phyloP scores from a whole-genome alignment of 2,113 vertebrate genomes.

The Gasterosteus aculeatus region DNA sequence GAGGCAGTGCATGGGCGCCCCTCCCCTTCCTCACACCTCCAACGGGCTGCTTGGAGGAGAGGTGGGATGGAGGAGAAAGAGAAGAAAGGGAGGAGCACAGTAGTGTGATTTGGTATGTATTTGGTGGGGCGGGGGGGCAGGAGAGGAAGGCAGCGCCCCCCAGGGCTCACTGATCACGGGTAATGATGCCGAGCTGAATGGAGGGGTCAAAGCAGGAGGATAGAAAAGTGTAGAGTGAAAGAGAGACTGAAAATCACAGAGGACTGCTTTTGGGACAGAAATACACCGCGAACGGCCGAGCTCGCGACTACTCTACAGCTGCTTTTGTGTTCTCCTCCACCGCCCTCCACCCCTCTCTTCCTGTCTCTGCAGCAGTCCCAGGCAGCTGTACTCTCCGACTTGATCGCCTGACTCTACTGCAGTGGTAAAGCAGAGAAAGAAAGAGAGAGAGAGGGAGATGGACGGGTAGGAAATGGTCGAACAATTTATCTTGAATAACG shows the following conservation, averaged over 20 bases:
- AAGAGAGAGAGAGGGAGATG: background rate
- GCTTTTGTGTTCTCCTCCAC: constrained; percentile 34
- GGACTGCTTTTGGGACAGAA: background rate
- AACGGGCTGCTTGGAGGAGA: constrained; percentile 28
- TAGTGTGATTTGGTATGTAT: constrained; percentile 31
- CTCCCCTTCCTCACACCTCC: constrained; percentile 51
- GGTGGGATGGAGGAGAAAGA: constrained; percentile 28
- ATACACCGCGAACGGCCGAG: background rate
- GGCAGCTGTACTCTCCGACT: constrained; percentile 48
- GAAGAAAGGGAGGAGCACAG: constrained; percentile 43
- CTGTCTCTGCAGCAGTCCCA: constrained; percentile 61
- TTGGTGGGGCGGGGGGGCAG: background rate
- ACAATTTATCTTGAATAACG: constrained; percentile 23
- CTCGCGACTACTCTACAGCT: constrained; percentile 24
- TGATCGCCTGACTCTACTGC: constrained; percentile 59
- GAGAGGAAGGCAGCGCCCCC: constrained; percentile 36
- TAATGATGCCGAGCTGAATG: constrained; percentile 50
- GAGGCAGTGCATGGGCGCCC: constrained; percentile 38
- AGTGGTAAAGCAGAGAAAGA: constrained; percentile 58
- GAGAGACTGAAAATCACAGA: background rate
- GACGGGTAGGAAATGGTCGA: background rate
- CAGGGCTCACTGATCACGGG: constrained; percentile 55
- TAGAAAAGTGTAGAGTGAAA: background rate
- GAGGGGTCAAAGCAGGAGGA: background rate
- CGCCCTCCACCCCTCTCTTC: constrained; percentile 29